These are phyloP conservation scores for Anthonomus grandis DNA, from an alignment of 1,140 invertebrate species.

Conservation along the genomic window DNA sequence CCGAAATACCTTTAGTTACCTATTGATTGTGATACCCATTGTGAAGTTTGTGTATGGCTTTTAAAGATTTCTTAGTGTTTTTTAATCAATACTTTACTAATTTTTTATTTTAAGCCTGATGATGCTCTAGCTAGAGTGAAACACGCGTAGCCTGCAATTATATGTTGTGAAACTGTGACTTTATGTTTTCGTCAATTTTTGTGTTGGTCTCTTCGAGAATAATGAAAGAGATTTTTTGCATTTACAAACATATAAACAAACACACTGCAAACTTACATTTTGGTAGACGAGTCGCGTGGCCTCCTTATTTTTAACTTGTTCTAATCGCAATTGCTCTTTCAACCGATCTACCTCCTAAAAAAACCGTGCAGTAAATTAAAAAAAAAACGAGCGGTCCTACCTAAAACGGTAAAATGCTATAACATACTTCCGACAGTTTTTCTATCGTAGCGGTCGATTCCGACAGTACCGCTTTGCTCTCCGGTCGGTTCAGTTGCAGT, in stretches of 20 bases:
- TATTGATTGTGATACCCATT: no score
- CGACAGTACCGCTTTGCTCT: neutral
- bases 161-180: no score
- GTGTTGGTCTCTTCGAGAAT: no score
- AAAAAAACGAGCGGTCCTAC: neutral
- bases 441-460: constrained; percentile 28
- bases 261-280: constrained; percentile 18
- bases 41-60: no score
- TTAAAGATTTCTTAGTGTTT: no score
- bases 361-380: constrained; percentile 14
- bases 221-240: neutral
- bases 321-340: constrained; percentile 21
- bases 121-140: no score
- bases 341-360: constrained; percentile 30
- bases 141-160: no score
- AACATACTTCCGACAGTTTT: constrained; percentile 31
- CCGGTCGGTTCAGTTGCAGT: neutral
- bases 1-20: no score
- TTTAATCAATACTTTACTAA: neutral
- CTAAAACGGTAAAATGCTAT: constrained; percentile 10
- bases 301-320: constrained; percentile 27
- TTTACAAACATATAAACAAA: no score
- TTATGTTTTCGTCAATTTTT: no score
- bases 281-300: constrained; percentile 13
- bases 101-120: neutral